Conservation (phyloP, 2,113 vertebrate species). For the Etheostoma cragini region DNA sequence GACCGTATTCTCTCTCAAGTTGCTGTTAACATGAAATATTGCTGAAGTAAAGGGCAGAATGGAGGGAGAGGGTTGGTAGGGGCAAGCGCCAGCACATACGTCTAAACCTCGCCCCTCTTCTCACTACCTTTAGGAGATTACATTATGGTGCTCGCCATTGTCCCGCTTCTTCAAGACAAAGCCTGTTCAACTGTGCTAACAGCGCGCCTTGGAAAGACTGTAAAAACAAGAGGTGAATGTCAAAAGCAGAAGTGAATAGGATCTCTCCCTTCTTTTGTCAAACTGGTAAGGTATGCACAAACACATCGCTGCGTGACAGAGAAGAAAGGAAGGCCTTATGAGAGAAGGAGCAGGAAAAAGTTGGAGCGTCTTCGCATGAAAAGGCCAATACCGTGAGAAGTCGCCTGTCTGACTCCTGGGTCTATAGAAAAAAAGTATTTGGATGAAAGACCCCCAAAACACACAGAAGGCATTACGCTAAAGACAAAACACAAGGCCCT, state of each 20-base stretch:
- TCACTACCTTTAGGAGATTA: constrained; percentile 72
- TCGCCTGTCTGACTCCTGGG: constrained; percentile 52
- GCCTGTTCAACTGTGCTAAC: constrained; percentile 76
- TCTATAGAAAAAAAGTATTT: constrained; percentile 59
- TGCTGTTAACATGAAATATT: constrained; percentile 68
- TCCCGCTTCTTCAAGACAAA: constrained; percentile 76
- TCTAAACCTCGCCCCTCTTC: constrained; percentile 67
- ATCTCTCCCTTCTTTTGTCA: constrained; percentile 74
- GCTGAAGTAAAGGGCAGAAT: constrained; percentile 46
- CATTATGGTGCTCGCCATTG: constrained; percentile 74
- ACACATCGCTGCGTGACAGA: constrained; percentile 77
- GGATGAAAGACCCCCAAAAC: constrained; percentile 56
- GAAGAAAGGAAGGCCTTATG: constrained; percentile 77
- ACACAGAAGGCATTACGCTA: constrained; percentile 39
- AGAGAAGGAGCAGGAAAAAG: constrained; percentile 66
- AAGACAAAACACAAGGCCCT: constrained; percentile 42
- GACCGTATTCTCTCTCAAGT: constrained; percentile 65
- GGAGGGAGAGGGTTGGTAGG: constrained; percentile 43
- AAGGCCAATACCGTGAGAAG: constrained; percentile 76
- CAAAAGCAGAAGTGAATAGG: constrained; percentile 75
- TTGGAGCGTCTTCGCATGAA: constrained; percentile 71
- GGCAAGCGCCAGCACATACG: constrained; percentile 79
- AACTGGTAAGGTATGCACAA: constrained; percentile 76
- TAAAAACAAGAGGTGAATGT: constrained; percentile 83
- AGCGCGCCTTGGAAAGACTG: constrained; percentile 73